Conservation (phyloP, 2,888 invertebrate genomes). For the Amphipoea oculea region DNA sequence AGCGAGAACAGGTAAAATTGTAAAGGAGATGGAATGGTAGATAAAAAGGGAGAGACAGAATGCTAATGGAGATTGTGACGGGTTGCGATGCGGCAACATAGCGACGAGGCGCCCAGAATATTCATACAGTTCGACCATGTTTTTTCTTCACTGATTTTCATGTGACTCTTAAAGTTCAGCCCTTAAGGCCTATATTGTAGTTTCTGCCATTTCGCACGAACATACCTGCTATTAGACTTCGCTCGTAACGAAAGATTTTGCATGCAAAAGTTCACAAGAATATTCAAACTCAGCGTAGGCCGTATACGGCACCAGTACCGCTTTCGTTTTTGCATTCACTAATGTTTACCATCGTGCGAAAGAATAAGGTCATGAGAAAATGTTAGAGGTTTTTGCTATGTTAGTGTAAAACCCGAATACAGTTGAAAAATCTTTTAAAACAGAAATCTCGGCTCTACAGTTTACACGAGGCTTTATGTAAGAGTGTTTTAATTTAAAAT, state of each 20-base stretch:
- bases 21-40: conserved; percentile 62
- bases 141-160: conserved; percentile 49
- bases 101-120: conserved; percentile 58
- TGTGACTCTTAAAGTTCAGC: conserved; percentile 57
- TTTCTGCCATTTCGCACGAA: conserved; percentile 50
- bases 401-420: conserved; percentile 29
- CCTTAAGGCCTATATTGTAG: conserved; percentile 62
- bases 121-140: conserved; percentile 63
- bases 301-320: conserved; percentile 44
- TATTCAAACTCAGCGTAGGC: conserved; percentile 63
- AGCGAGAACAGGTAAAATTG: conserved; percentile 57
- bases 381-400: conserved; percentile 37
- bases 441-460: conserved; percentile 19
- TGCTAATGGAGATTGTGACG: conserved; percentile 72
- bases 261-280: conserved; percentile 64
- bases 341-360: conserved; percentile 54
- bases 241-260: conserved; percentile 62
- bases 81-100: conserved; percentile 58
- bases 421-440: conserved; percentile 33
- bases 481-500: conserved; percentile 25
- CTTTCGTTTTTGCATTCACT: conserved; percentile 56
- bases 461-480: conserved; percentile 20
- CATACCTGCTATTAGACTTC: conserved; percentile 42
- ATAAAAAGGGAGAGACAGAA: conserved; percentile 67
- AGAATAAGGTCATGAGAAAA: conserved; percentile 59